Conservation (phyloP, 2,797 vertebrate genomes). For the Sebastes ruberrimus region DNA sequence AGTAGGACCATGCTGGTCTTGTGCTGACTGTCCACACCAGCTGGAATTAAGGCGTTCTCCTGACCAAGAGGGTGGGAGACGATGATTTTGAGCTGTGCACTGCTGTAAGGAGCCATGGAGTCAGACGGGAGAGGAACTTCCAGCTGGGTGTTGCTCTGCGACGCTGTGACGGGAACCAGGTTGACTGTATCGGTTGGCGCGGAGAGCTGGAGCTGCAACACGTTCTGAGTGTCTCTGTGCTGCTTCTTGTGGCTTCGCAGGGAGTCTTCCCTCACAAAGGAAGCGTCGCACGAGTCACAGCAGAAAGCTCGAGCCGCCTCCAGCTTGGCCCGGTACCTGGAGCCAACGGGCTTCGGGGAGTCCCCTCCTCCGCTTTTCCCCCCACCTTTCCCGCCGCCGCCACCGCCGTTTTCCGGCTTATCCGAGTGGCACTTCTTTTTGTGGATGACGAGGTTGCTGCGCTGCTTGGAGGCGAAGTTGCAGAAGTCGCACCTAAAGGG, state of each 20-base stretch:
- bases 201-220: conserved; percentile 78
- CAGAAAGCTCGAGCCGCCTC: conserved; percentile 91
- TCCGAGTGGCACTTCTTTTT: conserved; percentile 90
- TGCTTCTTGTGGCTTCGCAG: conserved; percentile 95
- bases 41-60: conserved; percentile 73
- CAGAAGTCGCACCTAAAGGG: conserved; percentile 93
- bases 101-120: conserved; percentile 76
- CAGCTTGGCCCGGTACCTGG: conserved; percentile 89
- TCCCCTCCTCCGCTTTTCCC: conserved; percentile 55
- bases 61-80: conserved; percentile 85
- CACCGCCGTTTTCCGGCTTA: conserved; percentile 77
- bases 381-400: conserved; percentile 37
- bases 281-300: conserved; percentile 90
- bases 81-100: conserved; percentile 91
- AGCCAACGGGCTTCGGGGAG: conserved; percentile 74
- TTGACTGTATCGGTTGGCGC: neutral
- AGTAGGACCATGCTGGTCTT: conserved; percentile 74
- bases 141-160: conserved; percentile 24
- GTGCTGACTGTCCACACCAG: conserved; percentile 54
- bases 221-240: conserved; percentile 81
- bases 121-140: conserved; percentile 53
- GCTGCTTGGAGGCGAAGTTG: conserved; percentile 94
- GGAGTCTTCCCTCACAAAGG: conserved; percentile 95
- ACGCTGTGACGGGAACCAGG: neutral
- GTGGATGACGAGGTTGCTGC: conserved; percentile 95